These are phyloP conservation scores for Asbolus verrucosus DNA, from an alignment of 1,140 invertebrate species.

Conservation along the genomic window DNA sequence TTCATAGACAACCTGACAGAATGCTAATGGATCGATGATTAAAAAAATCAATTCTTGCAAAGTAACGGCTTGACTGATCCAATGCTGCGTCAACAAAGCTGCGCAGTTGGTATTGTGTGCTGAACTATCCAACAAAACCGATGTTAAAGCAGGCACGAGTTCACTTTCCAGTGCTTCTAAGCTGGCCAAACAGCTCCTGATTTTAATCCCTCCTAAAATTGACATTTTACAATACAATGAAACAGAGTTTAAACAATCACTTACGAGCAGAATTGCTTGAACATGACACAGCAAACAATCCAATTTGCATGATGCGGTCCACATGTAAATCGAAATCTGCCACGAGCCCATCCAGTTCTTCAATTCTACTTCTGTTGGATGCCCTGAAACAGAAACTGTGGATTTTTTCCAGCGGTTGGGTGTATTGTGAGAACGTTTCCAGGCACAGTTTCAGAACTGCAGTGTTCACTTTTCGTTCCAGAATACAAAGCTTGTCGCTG, in stretches of 20 bases:
- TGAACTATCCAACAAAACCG: conserved; percentile 65
- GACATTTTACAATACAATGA: background rate
- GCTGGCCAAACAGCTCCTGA: conserved; percentile 73
- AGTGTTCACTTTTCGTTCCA: conserved; percentile 60
- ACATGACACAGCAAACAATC: conserved; percentile 76
- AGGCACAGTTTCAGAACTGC: conserved; percentile 58
- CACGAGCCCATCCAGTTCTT: conserved; percentile 61
- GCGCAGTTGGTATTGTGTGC: conserved; percentile 64
- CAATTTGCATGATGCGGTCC: conserved; percentile 75
- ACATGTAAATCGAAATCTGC: conserved; percentile 75
- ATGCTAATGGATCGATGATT: conserved; percentile 75
- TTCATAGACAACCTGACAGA: conserved; percentile 69
- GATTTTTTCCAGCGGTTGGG: conserved; percentile 52
- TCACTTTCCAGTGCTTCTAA: conserved; percentile 75
- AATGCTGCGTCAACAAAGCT: conserved; percentile 69
- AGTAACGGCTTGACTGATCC: conserved; percentile 70
- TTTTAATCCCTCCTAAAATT: conserved; percentile 69
- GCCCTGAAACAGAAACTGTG: conserved; percentile 52
- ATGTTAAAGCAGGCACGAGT: conserved; percentile 71
- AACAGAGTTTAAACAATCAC: conserved; percentile 17
- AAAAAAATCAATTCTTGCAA: conserved; percentile 71
- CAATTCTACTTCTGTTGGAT: conserved; percentile 30
- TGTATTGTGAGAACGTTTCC: conserved; percentile 56
- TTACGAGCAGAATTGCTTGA: conserved; percentile 67
- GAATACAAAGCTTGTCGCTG: conserved; percentile 57